A percentile compares a stretch with the other conserved stretches of the same genome.
Conservation (phyloP, 2,113 vertebrate species). For the Callionymus lyra region DNA sequence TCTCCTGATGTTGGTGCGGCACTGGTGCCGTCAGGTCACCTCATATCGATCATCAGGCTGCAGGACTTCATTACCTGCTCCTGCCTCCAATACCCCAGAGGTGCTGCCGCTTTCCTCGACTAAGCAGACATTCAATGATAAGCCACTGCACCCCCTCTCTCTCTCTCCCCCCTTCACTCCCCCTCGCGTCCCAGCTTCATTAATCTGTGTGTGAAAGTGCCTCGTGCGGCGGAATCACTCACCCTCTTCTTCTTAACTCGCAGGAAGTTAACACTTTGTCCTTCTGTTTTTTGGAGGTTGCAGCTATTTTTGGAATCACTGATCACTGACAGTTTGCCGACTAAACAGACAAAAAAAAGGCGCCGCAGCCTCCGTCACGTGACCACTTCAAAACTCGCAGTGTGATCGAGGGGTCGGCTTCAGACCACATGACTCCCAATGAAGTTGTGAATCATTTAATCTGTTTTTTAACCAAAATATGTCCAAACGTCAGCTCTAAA, state of each 20-base stretch:
- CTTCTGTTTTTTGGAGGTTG: constrained; percentile 47
- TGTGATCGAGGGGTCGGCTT: too few relatives aligned
- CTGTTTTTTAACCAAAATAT: too few relatives aligned
- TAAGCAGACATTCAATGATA: constrained; percentile 66
- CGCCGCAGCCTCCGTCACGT: too few relatives aligned
- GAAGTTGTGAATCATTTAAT: too few relatives aligned
- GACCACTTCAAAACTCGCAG: constrained; percentile 1
- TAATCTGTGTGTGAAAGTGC: constrained; percentile 48
- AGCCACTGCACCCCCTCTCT: constrained; percentile 16
- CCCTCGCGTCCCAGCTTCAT: constrained; percentile 23
- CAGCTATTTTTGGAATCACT: constrained; percentile 44
- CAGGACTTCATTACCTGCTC: constrained; percentile 58
- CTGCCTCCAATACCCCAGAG: constrained; percentile 37
- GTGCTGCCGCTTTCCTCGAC: constrained; percentile 44
- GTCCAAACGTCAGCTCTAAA: too few relatives aligned
- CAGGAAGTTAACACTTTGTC: constrained; percentile 44
- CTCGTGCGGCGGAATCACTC: constrained; percentile 41
- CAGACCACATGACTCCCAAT: too few relatives aligned
- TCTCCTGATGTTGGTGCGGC: constrained; percentile 3
- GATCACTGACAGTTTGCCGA: constrained; percentile 41
- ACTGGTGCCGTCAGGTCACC: constrained; percentile 36
- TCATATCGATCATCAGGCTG: constrained; percentile 45
- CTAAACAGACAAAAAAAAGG: constrained; percentile 22
- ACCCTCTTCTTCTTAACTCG: constrained; percentile 29
- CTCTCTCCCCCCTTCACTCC: background rate